Conservation (phyloP, 1,140 invertebrate genomes). For the Pemphigus obesinymphae region DNA sequence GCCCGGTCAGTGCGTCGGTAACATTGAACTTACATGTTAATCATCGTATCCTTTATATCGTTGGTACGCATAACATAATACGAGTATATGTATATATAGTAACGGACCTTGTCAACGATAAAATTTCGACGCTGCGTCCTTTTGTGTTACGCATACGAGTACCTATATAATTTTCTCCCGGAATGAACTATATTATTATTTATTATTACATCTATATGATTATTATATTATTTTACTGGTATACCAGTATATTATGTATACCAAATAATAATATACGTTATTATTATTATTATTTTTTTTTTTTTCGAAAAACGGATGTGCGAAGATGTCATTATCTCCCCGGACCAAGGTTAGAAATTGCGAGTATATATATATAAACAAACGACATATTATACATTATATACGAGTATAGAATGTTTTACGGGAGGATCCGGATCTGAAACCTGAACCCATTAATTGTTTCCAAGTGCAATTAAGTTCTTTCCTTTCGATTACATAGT, state of each 20-base stretch:
- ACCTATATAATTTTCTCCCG: too few species aligned
- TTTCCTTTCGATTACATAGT: neutral
- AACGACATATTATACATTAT: neutral
- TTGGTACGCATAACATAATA: too few species aligned
- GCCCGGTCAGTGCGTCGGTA: too few species aligned
- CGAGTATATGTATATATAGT: too few species aligned
- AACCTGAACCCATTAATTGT: neutral
- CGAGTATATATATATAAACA: neutral
- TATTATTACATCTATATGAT: neutral
- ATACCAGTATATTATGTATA: too few species aligned
- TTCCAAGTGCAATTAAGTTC: neutral
- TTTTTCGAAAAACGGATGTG: conserved; percentile 29
- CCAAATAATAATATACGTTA: too few species aligned
- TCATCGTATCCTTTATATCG: too few species aligned
- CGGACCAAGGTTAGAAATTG: conserved; percentile 25
- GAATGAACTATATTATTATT: too few species aligned
- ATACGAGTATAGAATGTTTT: neutral
- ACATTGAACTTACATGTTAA: too few species aligned
- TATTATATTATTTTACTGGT: neutral
- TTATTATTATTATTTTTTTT: neutral
- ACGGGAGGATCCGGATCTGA: conserved; percentile 3
- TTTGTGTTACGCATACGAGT: neutral
- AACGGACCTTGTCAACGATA: conserved; percentile 9
- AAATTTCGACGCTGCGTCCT: neutral
- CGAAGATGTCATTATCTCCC: conserved; percentile 11